Evolutionary conservation across 2,888 invertebrate species (phyloP).

Genomic region (Congeria kusceri): DNA sequence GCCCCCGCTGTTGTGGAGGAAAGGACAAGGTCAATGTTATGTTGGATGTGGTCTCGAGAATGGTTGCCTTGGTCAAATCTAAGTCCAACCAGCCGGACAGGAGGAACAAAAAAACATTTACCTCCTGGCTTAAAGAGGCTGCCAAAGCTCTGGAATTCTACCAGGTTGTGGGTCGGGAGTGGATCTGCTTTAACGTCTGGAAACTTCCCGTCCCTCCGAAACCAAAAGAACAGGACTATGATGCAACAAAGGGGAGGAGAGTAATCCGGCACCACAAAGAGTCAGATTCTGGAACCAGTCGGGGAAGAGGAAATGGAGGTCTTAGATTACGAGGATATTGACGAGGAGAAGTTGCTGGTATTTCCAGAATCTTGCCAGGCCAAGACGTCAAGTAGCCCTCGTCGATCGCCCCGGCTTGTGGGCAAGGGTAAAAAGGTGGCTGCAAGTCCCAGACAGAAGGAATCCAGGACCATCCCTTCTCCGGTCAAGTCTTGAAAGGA

Average conservation of each 20-base stretch:
- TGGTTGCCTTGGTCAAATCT: no score
- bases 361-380: background rate
- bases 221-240: background rate
- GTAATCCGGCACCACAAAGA: background rate
- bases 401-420: background rate
- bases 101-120: no score
- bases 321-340: background rate
- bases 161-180: background rate
- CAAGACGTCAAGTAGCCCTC: background rate
- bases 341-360: background rate
- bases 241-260: background rate
- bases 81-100: no score
- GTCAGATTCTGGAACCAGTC: background rate
- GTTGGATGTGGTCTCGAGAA: no score
- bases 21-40: no score
- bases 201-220: background rate
- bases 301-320: background rate
- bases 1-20: no score
- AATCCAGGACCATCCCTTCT: no score
- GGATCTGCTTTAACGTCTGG: background rate
- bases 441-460: no score
- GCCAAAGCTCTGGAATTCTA: no score
- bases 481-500: no score
- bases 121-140: no score
- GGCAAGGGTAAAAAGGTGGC: no score